Evolutionary conservation across 2,113 vertebrate genomes (phyloP).

Genomic region (Pedionomus torquatus): DNA sequence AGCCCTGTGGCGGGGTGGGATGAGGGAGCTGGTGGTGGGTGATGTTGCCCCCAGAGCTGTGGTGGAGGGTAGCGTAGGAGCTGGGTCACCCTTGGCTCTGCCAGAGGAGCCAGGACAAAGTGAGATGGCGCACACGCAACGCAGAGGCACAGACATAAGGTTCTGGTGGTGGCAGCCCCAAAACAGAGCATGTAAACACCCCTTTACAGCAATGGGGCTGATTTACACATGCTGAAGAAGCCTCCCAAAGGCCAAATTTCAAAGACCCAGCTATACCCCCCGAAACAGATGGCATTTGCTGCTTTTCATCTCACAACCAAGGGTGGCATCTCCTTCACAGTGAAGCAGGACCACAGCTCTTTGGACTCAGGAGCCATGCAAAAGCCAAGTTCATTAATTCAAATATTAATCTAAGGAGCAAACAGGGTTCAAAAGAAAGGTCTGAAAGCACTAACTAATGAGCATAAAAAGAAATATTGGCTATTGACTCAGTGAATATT

Average conservation of each 20-base stretch:
- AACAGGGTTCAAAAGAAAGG: not conserved
- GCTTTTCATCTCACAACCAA: not conserved
- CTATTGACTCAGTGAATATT: conserved; percentile 5
- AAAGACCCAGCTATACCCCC: rapidly evolving
- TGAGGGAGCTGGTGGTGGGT: not conserved
- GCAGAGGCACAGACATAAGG: not conserved
- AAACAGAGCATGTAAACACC: too few relatives aligned
- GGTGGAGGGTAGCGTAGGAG: rapidly evolving
- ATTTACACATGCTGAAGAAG: not conserved
- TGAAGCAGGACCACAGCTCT: not conserved
- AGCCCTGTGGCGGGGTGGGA: rapidly evolving
- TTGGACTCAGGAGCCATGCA: not conserved
- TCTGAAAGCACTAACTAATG: not conserved
- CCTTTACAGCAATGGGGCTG: not conserved
- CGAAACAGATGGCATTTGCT: not conserved
- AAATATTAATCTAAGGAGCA: not conserved
- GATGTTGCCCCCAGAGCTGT: not conserved
- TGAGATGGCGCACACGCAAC: not conserved
- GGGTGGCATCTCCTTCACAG: not conserved
- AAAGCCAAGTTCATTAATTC: not conserved
- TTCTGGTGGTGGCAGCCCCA: too few relatives aligned
- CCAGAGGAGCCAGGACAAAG: not conserved
- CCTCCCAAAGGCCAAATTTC: not conserved
- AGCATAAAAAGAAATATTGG: not conserved
- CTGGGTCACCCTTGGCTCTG: not conserved